Conservation (phyloP, 2,888 invertebrate species). For the Sthenelais limicola region DNA sequence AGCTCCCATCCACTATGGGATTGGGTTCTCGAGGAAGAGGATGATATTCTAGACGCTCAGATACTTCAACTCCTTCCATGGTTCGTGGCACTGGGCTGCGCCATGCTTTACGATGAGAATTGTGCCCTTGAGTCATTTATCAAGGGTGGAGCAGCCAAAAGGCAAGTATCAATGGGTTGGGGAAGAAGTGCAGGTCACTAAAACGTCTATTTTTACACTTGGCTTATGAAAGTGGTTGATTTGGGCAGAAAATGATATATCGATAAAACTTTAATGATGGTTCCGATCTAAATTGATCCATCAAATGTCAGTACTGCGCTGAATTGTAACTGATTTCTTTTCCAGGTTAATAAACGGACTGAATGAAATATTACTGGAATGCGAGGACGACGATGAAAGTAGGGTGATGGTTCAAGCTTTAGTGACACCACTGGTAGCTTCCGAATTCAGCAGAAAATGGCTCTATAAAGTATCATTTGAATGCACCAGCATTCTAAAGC, state of each 20-base stretch:
- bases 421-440: background rate
- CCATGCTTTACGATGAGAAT: constrained; percentile 23
- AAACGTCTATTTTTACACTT: no score
- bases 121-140: constrained; percentile 1
- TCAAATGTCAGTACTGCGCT: no score
- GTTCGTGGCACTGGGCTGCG: constrained; percentile 9
- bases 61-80: background rate
- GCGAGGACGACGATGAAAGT: no score
- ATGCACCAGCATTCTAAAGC: background rate
- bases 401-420: background rate
- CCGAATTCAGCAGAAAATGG: background rate
- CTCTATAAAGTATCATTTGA: background rate
- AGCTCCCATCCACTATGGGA: no score
- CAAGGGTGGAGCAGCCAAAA: background rate
- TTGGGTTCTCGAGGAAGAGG: background rate
- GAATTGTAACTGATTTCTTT: no score
- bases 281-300: no score
- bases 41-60: background rate
- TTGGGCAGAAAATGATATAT: no score
- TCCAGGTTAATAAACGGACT: background rate
- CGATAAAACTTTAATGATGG: no score
- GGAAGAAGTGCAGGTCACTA: no score
- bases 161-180: background rate
- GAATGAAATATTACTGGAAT: background rate
- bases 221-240: no score